Conservation (phyloP, 2,888 invertebrate genomes). For the Metopia argyrocephala region DNA sequence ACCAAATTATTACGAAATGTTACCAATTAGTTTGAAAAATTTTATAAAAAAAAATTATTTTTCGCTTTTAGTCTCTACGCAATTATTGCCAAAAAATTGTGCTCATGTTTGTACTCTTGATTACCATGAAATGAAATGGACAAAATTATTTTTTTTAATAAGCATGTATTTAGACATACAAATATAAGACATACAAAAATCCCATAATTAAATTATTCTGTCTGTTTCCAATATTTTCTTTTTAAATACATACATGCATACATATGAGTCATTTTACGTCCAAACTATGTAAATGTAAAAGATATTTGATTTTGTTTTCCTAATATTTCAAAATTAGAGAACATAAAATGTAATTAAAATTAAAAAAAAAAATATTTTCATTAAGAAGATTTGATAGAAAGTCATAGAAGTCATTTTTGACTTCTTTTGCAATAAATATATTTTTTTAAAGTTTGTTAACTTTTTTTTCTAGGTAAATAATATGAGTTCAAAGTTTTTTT, state of each 20-base stretch:
- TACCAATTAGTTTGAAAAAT: constrained; percentile 47
- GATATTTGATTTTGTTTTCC: neutral
- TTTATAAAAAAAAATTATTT: constrained; percentile 11
- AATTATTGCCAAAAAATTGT: constrained; percentile 20
- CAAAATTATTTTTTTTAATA: neutral
- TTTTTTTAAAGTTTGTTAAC: too few species aligned
- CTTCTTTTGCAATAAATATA: too few species aligned
- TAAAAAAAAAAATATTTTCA: too few species aligned
- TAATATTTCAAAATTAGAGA: neutral
- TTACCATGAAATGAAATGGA: constrained; percentile 9
- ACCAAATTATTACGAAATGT: constrained; percentile 26
- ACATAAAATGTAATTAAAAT: too few species aligned
- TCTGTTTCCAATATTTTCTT: constrained; percentile 15
- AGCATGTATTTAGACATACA: constrained; percentile 19
- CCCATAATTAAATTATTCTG: constrained; percentile 27
- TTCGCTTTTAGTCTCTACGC: constrained; percentile 17
- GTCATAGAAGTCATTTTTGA: too few species aligned
- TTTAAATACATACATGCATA: neutral
- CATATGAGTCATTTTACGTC: neutral
- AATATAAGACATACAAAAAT: constrained; percentile 24
- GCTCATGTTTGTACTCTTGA: constrained; percentile 24
- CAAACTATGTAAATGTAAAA: neutral
- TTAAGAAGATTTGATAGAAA: too few species aligned
- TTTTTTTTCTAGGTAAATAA: too few species aligned
- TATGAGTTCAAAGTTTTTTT: too few species aligned